Conservation (phyloP, 2,888 invertebrate species). For the Smittia sp. region DNA sequence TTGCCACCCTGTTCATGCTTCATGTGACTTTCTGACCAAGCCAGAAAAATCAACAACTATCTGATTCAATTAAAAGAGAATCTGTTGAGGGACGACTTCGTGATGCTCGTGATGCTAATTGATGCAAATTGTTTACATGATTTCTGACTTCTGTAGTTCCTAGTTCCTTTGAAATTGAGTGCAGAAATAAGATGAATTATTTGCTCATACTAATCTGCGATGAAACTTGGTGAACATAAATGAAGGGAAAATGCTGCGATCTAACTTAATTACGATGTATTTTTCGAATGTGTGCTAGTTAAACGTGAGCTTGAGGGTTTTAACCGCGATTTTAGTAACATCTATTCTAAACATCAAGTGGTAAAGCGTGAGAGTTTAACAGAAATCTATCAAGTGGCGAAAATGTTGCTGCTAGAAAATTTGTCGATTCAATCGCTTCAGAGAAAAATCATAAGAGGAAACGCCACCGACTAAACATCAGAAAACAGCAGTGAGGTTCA, state of each 20-base stretch:
- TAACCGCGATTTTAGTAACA: constrained; percentile 32
- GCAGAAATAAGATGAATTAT: too few relatives aligned
- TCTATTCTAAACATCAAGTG: constrained; percentile 12
- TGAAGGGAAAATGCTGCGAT: too few relatives aligned
- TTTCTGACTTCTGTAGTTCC: too few relatives aligned
- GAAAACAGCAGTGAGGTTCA: background rate
- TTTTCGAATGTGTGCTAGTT: background rate
- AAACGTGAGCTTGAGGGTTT: constrained; percentile 8
- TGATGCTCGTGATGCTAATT: background rate
- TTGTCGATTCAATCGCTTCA: background rate
- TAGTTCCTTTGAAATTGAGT: too few relatives aligned
- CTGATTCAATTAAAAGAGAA: too few relatives aligned
- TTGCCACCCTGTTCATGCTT: too few relatives aligned
- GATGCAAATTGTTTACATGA: background rate
- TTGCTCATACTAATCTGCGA: too few relatives aligned
- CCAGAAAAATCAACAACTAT: too few relatives aligned
- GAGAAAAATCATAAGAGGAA: background rate
- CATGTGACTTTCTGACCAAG: too few relatives aligned
- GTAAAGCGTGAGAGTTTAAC: background rate
- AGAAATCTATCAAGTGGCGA: constrained; percentile 15
- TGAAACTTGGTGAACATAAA: too few relatives aligned
- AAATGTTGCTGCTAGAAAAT: background rate
- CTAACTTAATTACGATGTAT: too few relatives aligned
- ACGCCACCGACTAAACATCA: background rate
- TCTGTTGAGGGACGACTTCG: too few relatives aligned